Conservation (phyloP, 2,797 vertebrate genomes). For the Heterohyrax brucei region DNA sequence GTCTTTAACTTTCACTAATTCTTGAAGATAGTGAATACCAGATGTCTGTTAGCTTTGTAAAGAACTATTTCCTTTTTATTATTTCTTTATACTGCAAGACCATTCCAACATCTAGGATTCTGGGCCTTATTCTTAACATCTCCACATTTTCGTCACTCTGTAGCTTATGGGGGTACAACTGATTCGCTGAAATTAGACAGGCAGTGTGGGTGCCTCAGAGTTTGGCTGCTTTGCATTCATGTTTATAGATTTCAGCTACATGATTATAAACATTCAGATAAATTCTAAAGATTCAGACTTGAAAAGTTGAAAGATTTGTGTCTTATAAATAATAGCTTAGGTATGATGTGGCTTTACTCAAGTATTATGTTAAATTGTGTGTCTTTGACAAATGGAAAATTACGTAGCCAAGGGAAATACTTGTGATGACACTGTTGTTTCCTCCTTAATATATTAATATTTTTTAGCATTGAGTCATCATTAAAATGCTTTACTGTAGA, state of each 20-base stretch:
- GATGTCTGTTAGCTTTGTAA: constrained; percentile 35
- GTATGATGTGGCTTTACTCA: constrained; percentile 38
- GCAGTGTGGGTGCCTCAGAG: neutral
- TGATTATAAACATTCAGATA: neutral
- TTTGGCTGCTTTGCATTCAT: constrained; percentile 9
- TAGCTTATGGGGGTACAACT: neutral
- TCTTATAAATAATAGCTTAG: constrained; percentile 54
- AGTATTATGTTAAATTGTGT: constrained; percentile 54
- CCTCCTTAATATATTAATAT: neutral
- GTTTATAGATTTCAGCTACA: neutral
- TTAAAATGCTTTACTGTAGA: constrained; percentile 13
- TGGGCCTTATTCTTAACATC: constrained; percentile 26
- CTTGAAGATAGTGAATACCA: neutral
- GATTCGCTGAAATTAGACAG: neutral
- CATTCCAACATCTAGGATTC: neutral
- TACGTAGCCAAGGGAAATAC: neutral
- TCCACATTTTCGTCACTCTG: neutral
- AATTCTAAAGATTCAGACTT: constrained; percentile 23
- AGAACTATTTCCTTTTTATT: neutral
- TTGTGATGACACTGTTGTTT: neutral
- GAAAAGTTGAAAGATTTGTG: constrained; percentile 26
- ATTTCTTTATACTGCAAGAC: neutral
- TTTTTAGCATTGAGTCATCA: constrained; percentile 4
- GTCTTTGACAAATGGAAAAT: constrained; percentile 29
- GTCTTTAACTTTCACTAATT: constrained; percentile 53